Base-by-base conservation (phyloP, 2,113 vertebrate genomes). In the Gasterosteus aculeatus region DNA sequence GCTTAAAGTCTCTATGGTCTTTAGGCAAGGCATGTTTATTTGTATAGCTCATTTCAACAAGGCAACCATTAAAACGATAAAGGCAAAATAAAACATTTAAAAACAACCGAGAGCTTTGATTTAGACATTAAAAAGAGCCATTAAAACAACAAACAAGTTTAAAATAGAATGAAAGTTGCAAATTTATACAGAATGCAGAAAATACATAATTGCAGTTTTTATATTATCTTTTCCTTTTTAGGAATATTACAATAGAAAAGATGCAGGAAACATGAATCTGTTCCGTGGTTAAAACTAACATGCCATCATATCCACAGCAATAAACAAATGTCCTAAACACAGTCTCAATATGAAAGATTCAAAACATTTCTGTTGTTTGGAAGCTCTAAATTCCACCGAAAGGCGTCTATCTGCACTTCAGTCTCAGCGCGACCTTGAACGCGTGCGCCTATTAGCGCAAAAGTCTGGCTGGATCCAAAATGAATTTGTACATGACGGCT, bases 401-500 rank as follows among this genome's bases (percentile, higher is more conserved):
- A 71, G 44, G 74, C 80, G 60, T 77, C 78, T 78, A 64, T 80
- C 61, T 81, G 65, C 67, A 72, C 54, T 46, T 70, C 69, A 49
- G 68, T 76, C 66, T 82, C 57, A n/a, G 35, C 29, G 5, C 85
- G 84, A 89, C 90, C 92, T 91, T 91, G 86, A 88, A 74, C 62
- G 42, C 41, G 72, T 76, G 78, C 31, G 67, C 78, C 78, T 80
- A 85, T 91, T 90, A 88, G 59, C 78, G 75, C 82, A 79, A 78
- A 83, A 80, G 84, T 87, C 80, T 81, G 75, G 57, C 78, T 77
- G 77, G 87, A 86, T 88, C 79, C 73, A 85, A 89, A 92, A 90
- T 89, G 81, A 93, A 92, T 92, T 87, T 90, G 88, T 90, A 91
- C 88, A 91, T 85, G 83, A 93, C 66, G 83, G 83, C 80, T 87